Conservation (phyloP, 2,797 vertebrate genomes). For the Otus scops region DNA sequence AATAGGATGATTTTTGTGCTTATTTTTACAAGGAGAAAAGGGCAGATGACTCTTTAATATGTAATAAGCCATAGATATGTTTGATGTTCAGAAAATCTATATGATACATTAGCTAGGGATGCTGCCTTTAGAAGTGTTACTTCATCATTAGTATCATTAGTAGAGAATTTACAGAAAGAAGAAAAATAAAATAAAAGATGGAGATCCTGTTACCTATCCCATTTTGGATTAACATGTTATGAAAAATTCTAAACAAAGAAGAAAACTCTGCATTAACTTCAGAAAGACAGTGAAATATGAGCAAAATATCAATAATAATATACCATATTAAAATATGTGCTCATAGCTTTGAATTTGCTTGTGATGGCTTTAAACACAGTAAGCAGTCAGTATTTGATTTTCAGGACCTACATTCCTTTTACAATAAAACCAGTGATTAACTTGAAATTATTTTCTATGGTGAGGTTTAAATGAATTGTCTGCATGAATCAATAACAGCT, state of each 20-base stretch:
- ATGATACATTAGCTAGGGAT: neutral
- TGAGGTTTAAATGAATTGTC: neutral
- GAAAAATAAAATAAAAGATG: neutral
- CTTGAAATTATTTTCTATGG: neutral
- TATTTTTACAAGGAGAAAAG: neutral
- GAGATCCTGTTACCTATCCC: neutral
- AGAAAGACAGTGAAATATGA: neutral
- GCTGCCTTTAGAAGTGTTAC: neutral
- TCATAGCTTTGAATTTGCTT: neutral
- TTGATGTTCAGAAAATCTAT: neutral
- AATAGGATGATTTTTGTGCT: neutral
- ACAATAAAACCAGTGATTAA: neutral
- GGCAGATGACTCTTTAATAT: neutral
- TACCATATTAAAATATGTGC: neutral
- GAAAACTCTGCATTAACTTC: neutral
- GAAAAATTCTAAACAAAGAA: neutral
- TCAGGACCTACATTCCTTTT: neutral
- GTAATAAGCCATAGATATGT: neutral
- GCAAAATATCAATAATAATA: neutral
- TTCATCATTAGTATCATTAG: neutral
- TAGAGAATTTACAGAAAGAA: neutral
- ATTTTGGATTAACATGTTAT: neutral
- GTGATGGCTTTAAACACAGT: neutral
- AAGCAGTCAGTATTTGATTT: neutral
- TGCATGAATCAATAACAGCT: neutral